Evolutionary conservation across 2,797 vertebrate genomes (phyloP).

Genomic region (Fistularia commersonii): DNA sequence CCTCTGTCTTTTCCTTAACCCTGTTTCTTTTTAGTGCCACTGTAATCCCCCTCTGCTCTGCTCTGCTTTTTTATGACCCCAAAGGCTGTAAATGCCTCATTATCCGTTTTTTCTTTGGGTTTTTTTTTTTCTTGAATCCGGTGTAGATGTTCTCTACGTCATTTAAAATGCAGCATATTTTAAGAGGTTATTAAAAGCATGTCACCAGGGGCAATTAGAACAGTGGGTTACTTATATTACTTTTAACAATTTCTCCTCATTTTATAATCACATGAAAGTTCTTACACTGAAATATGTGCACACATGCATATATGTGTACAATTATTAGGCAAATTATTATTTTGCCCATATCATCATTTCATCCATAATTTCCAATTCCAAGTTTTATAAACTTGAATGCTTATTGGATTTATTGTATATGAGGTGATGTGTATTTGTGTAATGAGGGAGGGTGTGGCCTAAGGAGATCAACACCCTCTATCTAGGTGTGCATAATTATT

Average conservation of each 20-base stretch:
- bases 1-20: constrained; percentile 30
- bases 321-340: too few species aligned
- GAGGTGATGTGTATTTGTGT: too few species aligned
- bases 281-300: background rate
- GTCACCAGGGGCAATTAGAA: constrained; percentile 32
- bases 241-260: constrained; percentile 22
- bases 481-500: too few species aligned
- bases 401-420: too few species aligned
- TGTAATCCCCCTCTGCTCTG: constrained; percentile 36
- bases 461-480: too few species aligned
- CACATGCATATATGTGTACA: too few species aligned
- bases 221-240: constrained; percentile 19
- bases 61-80: constrained; percentile 45
- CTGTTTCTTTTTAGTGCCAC: constrained; percentile 42
- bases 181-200: constrained; percentile 37
- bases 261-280: constrained; percentile 7
- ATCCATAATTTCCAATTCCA: too few species aligned
- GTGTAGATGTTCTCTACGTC: background rate
- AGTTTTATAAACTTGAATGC: too few species aligned
- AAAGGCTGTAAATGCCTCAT: constrained; percentile 23
- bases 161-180: constrained; percentile 27
- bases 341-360: too few species aligned
- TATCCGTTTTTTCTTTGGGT: constrained; percentile 22
- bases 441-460: too few species aligned
- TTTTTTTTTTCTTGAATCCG: constrained; percentile 24